Percentiles rank a stretch among this genome's conserved stretches.
phyloP scores from a whole-genome alignment of 2,113 vertebrate genomes.

The Fregata magnificens region DNA sequence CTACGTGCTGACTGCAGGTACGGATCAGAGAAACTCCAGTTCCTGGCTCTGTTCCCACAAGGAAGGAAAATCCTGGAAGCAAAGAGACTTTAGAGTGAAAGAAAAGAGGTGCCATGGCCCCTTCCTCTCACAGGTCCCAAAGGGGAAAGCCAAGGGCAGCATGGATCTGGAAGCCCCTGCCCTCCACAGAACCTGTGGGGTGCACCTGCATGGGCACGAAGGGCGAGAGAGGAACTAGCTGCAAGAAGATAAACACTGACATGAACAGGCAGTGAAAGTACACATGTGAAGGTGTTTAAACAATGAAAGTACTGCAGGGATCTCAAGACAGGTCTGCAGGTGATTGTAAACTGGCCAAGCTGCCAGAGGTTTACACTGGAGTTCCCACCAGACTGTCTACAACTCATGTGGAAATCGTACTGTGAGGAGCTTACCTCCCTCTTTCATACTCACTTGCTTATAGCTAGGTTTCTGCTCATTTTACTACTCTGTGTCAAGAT shows the following conservation, averaged over 20 bases:
- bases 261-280: background rate
- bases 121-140: background rate
- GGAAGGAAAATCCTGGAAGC: background rate
- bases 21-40: background rate
- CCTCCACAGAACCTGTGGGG: background rate
- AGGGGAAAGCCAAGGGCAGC: background rate
- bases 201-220: background rate
- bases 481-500: background rate
- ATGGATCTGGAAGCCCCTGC: background rate
- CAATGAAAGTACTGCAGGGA: background rate
- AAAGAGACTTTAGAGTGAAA: background rate
- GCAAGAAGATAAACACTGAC: background rate
- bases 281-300: background rate
- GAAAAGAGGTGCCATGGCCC: background rate
- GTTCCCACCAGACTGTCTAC: background rate
- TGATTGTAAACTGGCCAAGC: background rate
- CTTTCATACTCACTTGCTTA: background rate
- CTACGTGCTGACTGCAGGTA: background rate
- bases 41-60: background rate
- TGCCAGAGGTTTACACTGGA: background rate
- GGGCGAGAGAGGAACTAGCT: fast-evolving
- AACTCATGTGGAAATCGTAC: background rate
- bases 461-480: background rate
- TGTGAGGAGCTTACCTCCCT: background rate
- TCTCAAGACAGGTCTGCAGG: background rate